These are phyloP conservation scores for Phalangium opilio DNA, from an alignment of 2,888 invertebrate species.

Conservation along the genomic window DNA sequence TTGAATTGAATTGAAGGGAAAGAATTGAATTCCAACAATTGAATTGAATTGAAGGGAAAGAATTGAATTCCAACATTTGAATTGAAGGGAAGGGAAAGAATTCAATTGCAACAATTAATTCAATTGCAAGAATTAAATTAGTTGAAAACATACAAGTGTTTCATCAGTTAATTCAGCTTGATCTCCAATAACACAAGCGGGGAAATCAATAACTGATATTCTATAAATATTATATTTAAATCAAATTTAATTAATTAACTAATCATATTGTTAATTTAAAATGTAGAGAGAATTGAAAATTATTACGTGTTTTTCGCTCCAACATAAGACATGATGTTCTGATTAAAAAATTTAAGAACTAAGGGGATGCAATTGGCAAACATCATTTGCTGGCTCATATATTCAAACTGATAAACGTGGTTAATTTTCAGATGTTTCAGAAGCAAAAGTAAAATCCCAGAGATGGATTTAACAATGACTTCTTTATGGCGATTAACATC, in stretches of 20 bases:
- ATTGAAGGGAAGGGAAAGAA: too few species aligned
- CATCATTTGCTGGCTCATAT: constrained; percentile 94
- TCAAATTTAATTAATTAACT: neutral
- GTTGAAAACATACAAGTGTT: constrained; percentile 45
- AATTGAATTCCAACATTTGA: too few species aligned
- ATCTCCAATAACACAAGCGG: constrained; percentile 86
- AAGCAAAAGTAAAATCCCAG: constrained; percentile 48
- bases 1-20: too few species aligned
- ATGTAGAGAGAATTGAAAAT: neutral
- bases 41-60: too few species aligned
- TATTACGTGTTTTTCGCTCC: constrained; percentile 70
- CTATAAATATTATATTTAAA: constrained; percentile 31
- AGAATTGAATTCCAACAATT: too few species aligned
- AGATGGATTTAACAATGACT: constrained; percentile 86
- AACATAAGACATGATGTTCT: constrained; percentile 87
- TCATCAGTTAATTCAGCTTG: constrained; percentile 85
- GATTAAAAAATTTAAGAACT: constrained; percentile 96
- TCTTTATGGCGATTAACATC: constrained; percentile 92
- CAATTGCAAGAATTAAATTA: neutral
- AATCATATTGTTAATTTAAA: neutral
- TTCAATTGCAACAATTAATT: too few species aligned
- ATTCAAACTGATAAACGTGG: constrained; percentile 98
- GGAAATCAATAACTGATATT: constrained; percentile 86
- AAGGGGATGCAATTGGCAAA: constrained; percentile 98
- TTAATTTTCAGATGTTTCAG: constrained; percentile 94